Evolutionary conservation across 2,797 vertebrate species (phyloP), one percentile per base, ranked within the genome.

Genomic region (Pitangus sulphuratus): DNA sequence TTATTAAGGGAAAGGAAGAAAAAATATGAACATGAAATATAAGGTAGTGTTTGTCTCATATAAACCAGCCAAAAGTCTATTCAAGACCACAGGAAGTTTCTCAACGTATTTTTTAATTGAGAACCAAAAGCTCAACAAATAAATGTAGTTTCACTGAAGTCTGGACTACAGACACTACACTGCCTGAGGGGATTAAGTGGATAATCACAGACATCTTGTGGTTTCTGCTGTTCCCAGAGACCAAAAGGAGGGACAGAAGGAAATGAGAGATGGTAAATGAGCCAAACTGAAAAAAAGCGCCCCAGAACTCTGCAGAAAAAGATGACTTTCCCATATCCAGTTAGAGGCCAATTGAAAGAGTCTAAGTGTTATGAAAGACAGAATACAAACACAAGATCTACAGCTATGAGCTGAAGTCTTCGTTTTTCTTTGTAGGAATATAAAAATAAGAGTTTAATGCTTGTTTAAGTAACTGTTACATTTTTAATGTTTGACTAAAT

Each of bases 151-250:
- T 89, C 61, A 74, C 65, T 94, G 78, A 86, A 94, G 90, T 95
- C 92, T 91, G 81, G 90, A 84, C 93, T 84, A 53, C 89, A 89
- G 94, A 71, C 87, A 61, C 70, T 78, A 37, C n/a, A 10, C 47
- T 81, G 90, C 84, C 74, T 58, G 48, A 86, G 64, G 77, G 77
- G 77, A 94, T 94, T 92, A 95, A 94, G 60, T 74, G 65, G 74
- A 87, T 90, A 96, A 95, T 95, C 56, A 92, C 74, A 94, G 92
- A 72, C 84, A 87, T 91, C 91, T 84, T 87, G 94, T 89, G 81
- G 90, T 95, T 91, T 94, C 48, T 89, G 56, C 78, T 91, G 84
- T 94, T 96, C 87, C 78, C 94, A 93, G 90, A 78, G 84, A 89
- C 78, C 44, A 84, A 74, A 94, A 78, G 81, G 17, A 88, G 72